These are phyloP conservation scores for Microctonus hyperodae DNA, from an alignment of 2,888 invertebrate species.

Conservation along the genomic window DNA sequence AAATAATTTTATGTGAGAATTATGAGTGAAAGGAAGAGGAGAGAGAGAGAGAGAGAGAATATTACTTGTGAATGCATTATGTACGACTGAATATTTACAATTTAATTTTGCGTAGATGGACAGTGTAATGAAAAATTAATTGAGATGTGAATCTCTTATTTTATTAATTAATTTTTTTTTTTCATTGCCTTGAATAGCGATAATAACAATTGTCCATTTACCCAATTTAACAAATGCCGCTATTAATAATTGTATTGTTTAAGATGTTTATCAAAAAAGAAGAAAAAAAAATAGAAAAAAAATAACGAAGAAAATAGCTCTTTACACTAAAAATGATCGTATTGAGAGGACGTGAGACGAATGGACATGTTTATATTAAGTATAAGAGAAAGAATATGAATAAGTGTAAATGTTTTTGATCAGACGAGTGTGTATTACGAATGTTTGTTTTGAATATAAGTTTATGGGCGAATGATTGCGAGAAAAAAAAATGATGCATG, in stretches of 20 bases:
- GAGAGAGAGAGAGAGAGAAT: background rate
- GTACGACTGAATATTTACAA: slow-evolving; percentile 26
- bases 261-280: slow-evolving; percentile 1
- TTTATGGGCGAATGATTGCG: slow-evolving; percentile 31
- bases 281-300: slow-evolving; percentile 16
- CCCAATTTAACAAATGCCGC: background rate
- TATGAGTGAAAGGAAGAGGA: slow-evolving; percentile 12
- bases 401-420: slow-evolving; percentile 22
- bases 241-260: slow-evolving; percentile 20
- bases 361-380: slow-evolving; percentile 22
- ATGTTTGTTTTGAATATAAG: slow-evolving; percentile 34
- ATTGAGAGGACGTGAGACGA: slow-evolving; percentile 20
- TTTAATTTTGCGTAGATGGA: slow-evolving; percentile 4
- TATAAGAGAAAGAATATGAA: slow-evolving; percentile 16
- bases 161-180: slow-evolving; percentile 10
- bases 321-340: background rate
- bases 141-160: slow-evolving; percentile 12
- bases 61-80: slow-evolving; percentile 23
- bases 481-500: slow-evolving; percentile 32
- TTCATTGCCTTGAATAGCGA: slow-evolving; percentile 9
- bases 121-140: slow-evolving; percentile 2
- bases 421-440: slow-evolving; percentile 28
- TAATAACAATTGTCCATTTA: slow-evolving; percentile 10
- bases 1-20: slow-evolving; percentile 20
- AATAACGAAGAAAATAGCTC: background rate